Percentiles rank a stretch among this genome's conserved stretches.
Conservation (phyloP, 2,797 vertebrate species). For the Fundulus diaphanus region DNA sequence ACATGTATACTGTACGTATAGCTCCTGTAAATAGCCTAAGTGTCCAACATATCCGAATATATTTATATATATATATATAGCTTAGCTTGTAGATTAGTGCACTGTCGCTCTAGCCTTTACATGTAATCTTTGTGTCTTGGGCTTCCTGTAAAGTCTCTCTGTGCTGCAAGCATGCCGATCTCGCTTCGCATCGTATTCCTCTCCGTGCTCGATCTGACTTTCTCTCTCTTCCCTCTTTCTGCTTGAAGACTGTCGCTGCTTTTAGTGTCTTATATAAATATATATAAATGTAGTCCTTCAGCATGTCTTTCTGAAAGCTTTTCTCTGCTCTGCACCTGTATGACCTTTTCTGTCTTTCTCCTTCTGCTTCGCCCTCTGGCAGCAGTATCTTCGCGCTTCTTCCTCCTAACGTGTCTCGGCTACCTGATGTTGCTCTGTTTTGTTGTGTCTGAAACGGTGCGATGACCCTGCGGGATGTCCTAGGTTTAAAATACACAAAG, state of each 20-base stretch:
- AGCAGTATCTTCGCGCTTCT: constrained; percentile 62
- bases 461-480: constrained; percentile 61
- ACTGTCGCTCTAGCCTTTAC: constrained; percentile 80
- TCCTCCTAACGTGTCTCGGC: constrained; percentile 57
- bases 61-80: no score
- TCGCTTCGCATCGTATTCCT: constrained; percentile 70
- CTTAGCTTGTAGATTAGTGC: constrained; percentile 81
- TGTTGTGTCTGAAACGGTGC: constrained; percentile 43
- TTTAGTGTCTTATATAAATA: constrained; percentile 60
- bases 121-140: constrained; percentile 71
- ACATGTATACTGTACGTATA: constrained; percentile 69
- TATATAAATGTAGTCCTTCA: constrained; percentile 74
- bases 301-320: constrained; percentile 79
- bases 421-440: constrained; percentile 54
- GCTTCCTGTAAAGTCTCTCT: constrained; percentile 72
- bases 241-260: constrained; percentile 75
- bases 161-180: constrained; percentile 81
- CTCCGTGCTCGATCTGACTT: constrained; percentile 70
- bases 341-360: constrained; percentile 66
- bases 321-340: constrained; percentile 69
- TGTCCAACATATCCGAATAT: constrained; percentile 38
- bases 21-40: constrained; percentile 79
- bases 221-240: constrained; percentile 71
- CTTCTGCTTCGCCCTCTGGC: constrained; percentile 67
- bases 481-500: constrained; percentile 41